These are phyloP conservation scores for Setophaga petechia DNA, from an alignment of 2,113 vertebrate genomes.

Conservation along the genomic window DNA sequence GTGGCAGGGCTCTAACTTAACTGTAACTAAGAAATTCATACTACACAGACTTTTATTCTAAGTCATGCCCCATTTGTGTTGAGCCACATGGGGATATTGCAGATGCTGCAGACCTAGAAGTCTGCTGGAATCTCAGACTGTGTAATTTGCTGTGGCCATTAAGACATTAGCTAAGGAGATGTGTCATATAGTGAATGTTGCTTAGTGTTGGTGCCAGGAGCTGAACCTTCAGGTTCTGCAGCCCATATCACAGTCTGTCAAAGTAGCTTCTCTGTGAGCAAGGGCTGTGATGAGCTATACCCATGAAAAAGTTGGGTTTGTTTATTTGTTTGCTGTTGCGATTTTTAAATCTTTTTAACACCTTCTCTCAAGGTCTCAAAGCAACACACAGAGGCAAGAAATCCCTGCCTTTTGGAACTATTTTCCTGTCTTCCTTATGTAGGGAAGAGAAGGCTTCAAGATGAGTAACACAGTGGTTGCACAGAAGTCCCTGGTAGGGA, in stretches of 20 bases:
- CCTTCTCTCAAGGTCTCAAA: neutral
- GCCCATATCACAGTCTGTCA: neutral
- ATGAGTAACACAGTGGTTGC: neutral
- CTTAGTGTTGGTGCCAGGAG: neutral
- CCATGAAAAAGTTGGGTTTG: neutral
- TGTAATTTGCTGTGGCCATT: neutral
- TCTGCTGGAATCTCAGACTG: neutral
- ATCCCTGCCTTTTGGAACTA: neutral
- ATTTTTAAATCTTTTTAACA: neutral
- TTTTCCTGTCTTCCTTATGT: neutral
- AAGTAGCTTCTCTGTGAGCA: neutral
- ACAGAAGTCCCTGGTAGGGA: neutral
- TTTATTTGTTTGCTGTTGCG: neutral
- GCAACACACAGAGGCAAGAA: neutral
- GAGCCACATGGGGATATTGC: neutral
- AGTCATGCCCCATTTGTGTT: neutral
- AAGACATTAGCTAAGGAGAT: neutral
- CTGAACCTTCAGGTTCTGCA: neutral
- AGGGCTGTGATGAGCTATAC: neutral
- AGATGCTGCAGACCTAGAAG: neutral
- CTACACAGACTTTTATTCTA: neutral
- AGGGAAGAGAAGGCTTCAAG: neutral
- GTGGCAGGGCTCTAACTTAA: neutral
- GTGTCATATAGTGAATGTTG: neutral
- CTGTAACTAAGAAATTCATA: neutral